phyloP scores from a whole-genome alignment of 2,888 invertebrate species.

The Papilio gigon region DNA sequence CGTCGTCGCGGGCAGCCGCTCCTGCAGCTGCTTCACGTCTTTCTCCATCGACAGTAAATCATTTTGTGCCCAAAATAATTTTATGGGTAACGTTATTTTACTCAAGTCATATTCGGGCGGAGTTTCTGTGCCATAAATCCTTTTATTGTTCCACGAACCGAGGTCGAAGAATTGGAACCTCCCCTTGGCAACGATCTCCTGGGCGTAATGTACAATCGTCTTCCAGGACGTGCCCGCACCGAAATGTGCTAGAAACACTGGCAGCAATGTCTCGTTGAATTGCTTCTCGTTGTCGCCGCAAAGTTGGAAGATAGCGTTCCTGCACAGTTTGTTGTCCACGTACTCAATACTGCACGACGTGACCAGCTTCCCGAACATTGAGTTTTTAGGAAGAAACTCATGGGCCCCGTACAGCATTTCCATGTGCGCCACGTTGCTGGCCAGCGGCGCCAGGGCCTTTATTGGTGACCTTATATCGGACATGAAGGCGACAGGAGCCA shows the following conservation, averaged over 20 bases:
- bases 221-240: constrained; percentile 90
- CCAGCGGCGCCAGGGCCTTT: constrained; percentile 84
- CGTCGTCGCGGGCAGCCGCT: constrained; percentile 73
- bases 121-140: constrained; percentile 77
- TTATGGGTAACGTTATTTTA: constrained; percentile 83
- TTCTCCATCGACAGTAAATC: constrained; percentile 87
- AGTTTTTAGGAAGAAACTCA: constrained; percentile 87
- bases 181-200: constrained; percentile 76
- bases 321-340: constrained; percentile 84
- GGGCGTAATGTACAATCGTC: constrained; percentile 86
- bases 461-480: constrained; percentile 85
- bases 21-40: constrained; percentile 81
- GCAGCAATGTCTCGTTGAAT: constrained; percentile 86
- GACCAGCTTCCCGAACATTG: constrained; percentile 81
- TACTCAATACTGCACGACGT: constrained; percentile 80
- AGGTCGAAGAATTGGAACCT: constrained; percentile 87
- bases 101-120: constrained; percentile 85
- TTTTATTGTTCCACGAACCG: constrained; percentile 81
- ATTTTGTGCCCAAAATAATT: constrained; percentile 85
- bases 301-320: constrained; percentile 86
- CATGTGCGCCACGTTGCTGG: constrained; percentile 82
- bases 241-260: constrained; percentile 85
- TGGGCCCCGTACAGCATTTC: constrained; percentile 84
- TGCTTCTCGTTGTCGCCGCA: constrained; percentile 87
- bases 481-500: constrained; percentile 87